These are phyloP conservation scores for Ophthalmolycus amberensis DNA, from an alignment of 2,113 vertebrate species.

Conservation along the genomic window DNA sequence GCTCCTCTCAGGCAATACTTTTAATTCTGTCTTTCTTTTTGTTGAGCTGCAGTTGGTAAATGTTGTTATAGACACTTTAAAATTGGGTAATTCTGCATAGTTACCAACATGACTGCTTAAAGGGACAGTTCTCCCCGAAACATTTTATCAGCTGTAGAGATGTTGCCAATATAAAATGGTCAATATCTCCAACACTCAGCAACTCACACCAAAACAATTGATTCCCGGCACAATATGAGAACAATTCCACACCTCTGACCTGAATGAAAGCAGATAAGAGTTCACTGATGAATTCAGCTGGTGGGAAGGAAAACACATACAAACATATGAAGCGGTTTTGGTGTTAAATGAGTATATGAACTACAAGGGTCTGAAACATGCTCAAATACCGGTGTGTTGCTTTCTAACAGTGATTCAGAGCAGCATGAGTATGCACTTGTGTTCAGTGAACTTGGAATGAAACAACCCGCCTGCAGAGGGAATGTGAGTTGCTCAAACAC, in stretches of 20 bases:
- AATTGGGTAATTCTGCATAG: not conserved
- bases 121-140: not conserved
- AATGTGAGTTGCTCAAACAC: not conserved
- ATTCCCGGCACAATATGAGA: too few species aligned
- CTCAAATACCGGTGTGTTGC: slow-evolving; percentile 1
- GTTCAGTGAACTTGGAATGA: not conserved
- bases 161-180: not conserved
- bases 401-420: not conserved
- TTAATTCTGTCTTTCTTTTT: not conserved
- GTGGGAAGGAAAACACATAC: too few species aligned
- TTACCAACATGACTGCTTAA: not conserved
- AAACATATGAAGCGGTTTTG: not conserved
- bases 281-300: too few species aligned
- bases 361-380: not conserved
- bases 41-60: not conserved
- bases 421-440: not conserved
- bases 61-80: not conserved
- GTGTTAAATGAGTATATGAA: not conserved
- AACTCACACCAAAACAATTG: not conserved
- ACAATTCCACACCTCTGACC: too few species aligned
- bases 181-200: not conserved
- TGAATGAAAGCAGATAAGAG: too few species aligned
- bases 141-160: not conserved
- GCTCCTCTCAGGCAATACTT: not conserved
- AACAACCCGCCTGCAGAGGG: not conserved